Percentiles rank a stretch among this genome's conserved stretches.
Evolutionary conservation across 2,888 invertebrate genomes (phyloP).

Genomic region (Agrypnus murinus): DNA sequence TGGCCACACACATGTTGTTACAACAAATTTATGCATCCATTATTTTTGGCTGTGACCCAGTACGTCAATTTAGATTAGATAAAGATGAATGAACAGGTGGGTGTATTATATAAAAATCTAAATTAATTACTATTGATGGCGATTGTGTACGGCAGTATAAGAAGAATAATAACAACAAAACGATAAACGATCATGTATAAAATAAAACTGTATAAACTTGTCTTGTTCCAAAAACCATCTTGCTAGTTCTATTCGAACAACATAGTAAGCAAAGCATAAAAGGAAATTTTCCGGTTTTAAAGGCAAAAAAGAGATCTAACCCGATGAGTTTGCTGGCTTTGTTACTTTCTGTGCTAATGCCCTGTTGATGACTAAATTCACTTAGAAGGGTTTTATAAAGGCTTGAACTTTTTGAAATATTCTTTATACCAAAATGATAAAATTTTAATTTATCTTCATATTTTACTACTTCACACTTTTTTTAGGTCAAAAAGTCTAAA

Average conservation of each 20-base stretch:
- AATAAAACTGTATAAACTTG: too few relatives aligned
- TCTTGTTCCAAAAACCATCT: too few relatives aligned
- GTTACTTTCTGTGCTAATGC: slow-evolving; percentile 37
- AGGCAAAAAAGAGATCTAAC: slow-evolving; percentile 4
- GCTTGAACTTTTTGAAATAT: background rate
- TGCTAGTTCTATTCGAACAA: too few relatives aligned
- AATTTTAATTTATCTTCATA: too few relatives aligned
- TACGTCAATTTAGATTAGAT: slow-evolving; percentile 48
- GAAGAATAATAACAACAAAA: too few relatives aligned
- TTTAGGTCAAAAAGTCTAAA: too few relatives aligned
- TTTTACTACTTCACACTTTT: too few relatives aligned
- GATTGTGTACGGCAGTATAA: too few relatives aligned
- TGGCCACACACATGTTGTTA: slow-evolving; percentile 46
- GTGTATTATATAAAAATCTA: too few relatives aligned
- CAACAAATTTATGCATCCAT: slow-evolving; percentile 46
- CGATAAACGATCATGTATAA: too few relatives aligned
- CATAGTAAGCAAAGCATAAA: background rate
- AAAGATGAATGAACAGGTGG: slow-evolving; percentile 19
- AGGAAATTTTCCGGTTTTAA: background rate
- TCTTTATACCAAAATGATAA: background rate
- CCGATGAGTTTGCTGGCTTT: slow-evolving; percentile 25
- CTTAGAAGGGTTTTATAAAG: slow-evolving; percentile 33
- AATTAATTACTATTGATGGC: too few relatives aligned
- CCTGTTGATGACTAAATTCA: slow-evolving; percentile 40
- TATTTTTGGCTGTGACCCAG: slow-evolving; percentile 47